Evolutionary conservation across 2,797 vertebrate species (phyloP), one percentile per base, ranked within the genome.

Genomic region (Ambastaia sidthimunki): DNA sequence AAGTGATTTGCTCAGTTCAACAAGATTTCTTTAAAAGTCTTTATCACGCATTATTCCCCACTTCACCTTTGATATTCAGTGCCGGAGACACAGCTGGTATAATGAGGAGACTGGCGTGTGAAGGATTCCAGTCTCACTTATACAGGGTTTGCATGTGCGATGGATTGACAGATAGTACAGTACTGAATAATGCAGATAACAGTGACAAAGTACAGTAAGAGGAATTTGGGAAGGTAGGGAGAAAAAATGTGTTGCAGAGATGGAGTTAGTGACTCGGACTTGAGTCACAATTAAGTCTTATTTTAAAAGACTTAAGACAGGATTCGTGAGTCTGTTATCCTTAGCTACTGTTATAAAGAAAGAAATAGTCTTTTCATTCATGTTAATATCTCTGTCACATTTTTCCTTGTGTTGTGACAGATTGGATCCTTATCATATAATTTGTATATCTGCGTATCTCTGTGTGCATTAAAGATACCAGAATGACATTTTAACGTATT

Each of bases 1-100:
- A 2, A n/a, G 67, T 3, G 68, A 78, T 78, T 71, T 71, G 44
- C 59, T 78, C 44, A 52, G 76, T 70, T 70, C 28, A 78, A 50
- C 41, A 31, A 71, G 5, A 62, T 62, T 21, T 69, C n/a, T 78
- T 60, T 23, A 23, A 3, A 70, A 62, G 66, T 60, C 54, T 28
- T 71, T 52, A 25, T 78, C 25, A 41, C 7, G 50, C 28, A 16
- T 71, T 63, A 63, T 71, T 78, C 13, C 69, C 68, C 28, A 71
- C 25, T 41, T 78, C 44, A 63, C 57, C 57, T 50, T 63, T 70
- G 44, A 41, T 71, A 62, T 71, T 50, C 44, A n/a, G 13, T 11
- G 15, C 44, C 62, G 44, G 12, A 71, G 55, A 62, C n/a, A 55
- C 54, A 37, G 67, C 67, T 60, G 72, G 76, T 37, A 12, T 50